Evolutionary conservation across 2,797 vertebrate genomes (phyloP).

Genomic region (Pogonophryne albipinna): DNA sequence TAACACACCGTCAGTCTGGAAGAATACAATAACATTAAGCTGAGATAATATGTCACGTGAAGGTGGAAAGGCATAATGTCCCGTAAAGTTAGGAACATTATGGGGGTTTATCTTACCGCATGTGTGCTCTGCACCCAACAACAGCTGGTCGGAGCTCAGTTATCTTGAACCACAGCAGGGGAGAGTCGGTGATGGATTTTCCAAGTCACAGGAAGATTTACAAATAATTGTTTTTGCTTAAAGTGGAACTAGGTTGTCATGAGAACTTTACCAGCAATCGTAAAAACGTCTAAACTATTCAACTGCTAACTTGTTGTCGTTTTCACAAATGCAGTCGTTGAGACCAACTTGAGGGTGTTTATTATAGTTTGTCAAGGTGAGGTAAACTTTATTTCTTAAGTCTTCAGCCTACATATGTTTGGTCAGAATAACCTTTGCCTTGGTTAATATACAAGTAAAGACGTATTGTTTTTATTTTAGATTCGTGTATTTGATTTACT

Average conservation of each 20-base stretch:
- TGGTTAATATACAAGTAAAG: no score
- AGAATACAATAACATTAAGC: slow-evolving; percentile 79
- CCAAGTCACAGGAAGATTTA: background rate
- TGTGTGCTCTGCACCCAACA: no score
- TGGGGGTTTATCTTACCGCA: background rate
- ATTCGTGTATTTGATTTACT: no score
- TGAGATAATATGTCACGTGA: background rate
- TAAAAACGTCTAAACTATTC: no score
- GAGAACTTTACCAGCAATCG: background rate
- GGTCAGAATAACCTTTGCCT: no score
- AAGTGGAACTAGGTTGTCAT: background rate
- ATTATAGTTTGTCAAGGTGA: no score
- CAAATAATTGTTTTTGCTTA: background rate
- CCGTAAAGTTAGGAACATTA: background rate
- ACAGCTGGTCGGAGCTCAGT: background rate
- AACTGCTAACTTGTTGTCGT: background rate
- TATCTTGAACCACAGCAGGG: background rate
- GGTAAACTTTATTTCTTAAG: no score
- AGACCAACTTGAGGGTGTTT: no score
- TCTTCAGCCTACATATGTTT: no score
- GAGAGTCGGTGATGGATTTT: background rate
- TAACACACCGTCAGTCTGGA: slow-evolving; percentile 78
- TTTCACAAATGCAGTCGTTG: no score
- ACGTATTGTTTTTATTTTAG: no score
- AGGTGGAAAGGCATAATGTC: background rate